A percentile compares a stretch with the other conserved stretches of the same genome.
phyloP scores from a whole-genome alignment of 2,113 vertebrate genomes.

The Narcine bancroftii region DNA sequence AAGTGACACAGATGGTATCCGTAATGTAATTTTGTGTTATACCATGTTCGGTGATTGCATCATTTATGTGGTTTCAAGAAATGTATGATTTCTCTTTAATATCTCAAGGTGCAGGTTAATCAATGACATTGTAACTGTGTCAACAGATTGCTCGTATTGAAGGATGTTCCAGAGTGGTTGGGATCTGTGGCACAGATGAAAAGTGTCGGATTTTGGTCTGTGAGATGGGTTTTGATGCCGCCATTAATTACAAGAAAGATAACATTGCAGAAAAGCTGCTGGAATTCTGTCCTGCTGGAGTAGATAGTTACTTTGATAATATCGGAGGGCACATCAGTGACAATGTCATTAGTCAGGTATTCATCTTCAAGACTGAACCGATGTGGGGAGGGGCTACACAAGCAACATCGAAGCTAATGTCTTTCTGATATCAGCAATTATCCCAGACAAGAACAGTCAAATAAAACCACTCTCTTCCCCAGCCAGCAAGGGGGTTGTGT shows the following conservation, averaged over 20 bases:
- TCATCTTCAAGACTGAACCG: neutral
- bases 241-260: constrained; percentile 75
- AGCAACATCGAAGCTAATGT: neutral
- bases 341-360: constrained; percentile 68
- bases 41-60: neutral
- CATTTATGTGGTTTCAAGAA: neutral
- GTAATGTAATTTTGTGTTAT: neutral
- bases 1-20: neutral
- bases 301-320: constrained; percentile 93
- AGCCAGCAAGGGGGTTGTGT: neutral
- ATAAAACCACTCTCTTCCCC: neutral
- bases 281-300: constrained; percentile 69
- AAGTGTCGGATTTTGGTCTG: constrained; percentile 75
- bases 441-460: neutral
- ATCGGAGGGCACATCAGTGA: constrained; percentile 86
- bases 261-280: constrained; percentile 61
- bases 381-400: neutral
- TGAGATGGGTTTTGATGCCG: constrained; percentile 76
- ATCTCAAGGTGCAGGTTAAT: neutral
- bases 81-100: neutral
- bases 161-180: constrained; percentile 79
- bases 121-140: neutral
- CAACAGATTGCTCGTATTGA: constrained; percentile 74
- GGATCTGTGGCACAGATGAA: constrained; percentile 81
- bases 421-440: no score